phyloP scores from a whole-genome alignment of 2,888 invertebrate species.

The Eremobia ochroleuca region DNA sequence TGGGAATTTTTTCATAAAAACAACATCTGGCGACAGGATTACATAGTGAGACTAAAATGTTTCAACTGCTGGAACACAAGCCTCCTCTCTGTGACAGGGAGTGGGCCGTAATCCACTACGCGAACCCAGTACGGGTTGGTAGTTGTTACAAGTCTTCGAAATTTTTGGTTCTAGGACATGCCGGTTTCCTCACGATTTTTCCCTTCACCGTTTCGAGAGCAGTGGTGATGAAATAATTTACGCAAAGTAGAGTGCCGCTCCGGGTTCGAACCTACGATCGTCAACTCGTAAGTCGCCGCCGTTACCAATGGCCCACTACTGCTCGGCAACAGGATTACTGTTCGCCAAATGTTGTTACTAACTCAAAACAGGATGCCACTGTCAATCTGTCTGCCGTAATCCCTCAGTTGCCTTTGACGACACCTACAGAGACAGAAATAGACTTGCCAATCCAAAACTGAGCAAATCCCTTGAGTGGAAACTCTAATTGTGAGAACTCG shows the following conservation, averaged over 20 bases:
- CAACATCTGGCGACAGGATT: neutral
- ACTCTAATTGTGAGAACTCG: neutral
- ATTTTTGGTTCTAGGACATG: neutral
- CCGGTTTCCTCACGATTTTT: neutral
- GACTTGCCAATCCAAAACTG: slow-evolving; percentile 26
- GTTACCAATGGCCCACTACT: neutral
- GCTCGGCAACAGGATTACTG: slow-evolving; percentile 5
- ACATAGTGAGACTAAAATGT: too few relatives aligned
- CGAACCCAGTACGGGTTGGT: too few relatives aligned
- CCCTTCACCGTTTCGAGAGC: neutral
- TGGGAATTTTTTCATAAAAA: neutral
- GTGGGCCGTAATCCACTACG: too few relatives aligned
- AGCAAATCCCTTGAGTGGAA: slow-evolving; percentile 8
- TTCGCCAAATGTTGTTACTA: neutral
- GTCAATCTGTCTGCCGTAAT: neutral
- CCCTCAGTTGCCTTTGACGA: neutral
- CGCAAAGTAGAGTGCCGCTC: neutral
- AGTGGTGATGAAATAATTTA: neutral
- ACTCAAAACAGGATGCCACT: neutral
- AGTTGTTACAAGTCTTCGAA: too few relatives aligned
- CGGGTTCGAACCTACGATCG: too few relatives aligned
- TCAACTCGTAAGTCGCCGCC: neutral
- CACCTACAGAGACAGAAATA: slow-evolving; percentile 10
- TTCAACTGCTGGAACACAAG: too few relatives aligned
- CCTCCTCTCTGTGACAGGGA: too few relatives aligned